Evolutionary conservation across 1,140 invertebrate genomes (phyloP), one percentile per base, ranked within the genome.

Genomic region (Thaumatotibia leucotreta): DNA sequence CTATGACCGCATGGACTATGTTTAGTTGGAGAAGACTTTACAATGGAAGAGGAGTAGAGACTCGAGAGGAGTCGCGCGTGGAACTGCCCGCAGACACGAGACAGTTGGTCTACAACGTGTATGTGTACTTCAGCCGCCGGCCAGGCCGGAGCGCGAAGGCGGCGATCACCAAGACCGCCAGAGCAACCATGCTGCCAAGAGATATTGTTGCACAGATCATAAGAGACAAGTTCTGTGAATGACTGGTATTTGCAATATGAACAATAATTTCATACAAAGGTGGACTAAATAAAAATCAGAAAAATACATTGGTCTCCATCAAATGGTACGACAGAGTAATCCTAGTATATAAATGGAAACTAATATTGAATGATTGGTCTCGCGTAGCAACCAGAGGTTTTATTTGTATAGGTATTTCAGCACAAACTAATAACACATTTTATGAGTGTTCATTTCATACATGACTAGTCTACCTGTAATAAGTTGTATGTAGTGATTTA

Each of bases 1-100:
- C 88, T 39, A 89, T 89, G 88, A 91, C 88, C 58, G 88, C 88
- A 29, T 89, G 86, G 88, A 91, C 88, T 22, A 91, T 91, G 88
- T 91, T 91, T 62, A 91, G 86, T 75, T 91, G 88, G 88, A 76
- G 86, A 66, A 76, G 88, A 66, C 69, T 91, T 64, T 91, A 89
- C 74, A 89, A 69, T 58, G 80, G 85, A 1, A 75, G 79, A 39
- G 73, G 66, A 39, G 64, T 77, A 69, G 72, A 83, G 27, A 58
- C 69, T 11, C 23, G 33, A 0, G 86, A 89, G 22, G 88, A 87
- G 1, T 71, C 71, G 5, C 68, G 76, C 35, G 79, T 82, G 10
- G 85, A 91, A 20, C 72, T 89, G 39, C 88, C 88, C 9, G 86
- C 84, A 5, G 88, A 91, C 61, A 91, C 86, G 9, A 82, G 82